These are phyloP conservation scores for Metallyticus violacea DNA, from an alignment of 2,888 invertebrate species.

Conservation along the genomic window DNA sequence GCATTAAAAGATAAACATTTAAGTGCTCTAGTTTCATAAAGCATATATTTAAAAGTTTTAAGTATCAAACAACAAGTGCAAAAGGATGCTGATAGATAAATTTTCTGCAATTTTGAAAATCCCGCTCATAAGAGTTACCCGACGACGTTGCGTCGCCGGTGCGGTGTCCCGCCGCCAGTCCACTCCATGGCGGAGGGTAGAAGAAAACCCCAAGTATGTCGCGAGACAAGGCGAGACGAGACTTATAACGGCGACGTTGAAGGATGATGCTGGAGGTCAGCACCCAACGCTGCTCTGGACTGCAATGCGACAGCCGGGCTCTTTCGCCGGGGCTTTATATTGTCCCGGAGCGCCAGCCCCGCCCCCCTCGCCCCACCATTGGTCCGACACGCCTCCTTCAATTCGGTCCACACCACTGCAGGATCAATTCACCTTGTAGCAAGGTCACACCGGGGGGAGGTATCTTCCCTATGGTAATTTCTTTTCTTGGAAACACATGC, in stretches of 20 bases:
- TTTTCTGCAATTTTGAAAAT: neutral
- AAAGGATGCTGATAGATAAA: no score
- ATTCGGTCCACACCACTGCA: slow-evolving; percentile 13
- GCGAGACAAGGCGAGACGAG: no score
- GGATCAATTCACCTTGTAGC: slow-evolving; percentile 26
- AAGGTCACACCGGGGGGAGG: slow-evolving; percentile 10
- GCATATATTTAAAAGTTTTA: no score
- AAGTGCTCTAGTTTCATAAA: no score
- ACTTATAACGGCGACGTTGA: no score
- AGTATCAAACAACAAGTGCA: no score
- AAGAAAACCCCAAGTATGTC: no score
- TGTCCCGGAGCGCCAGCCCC: neutral
- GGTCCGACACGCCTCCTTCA: slow-evolving; percentile 6
- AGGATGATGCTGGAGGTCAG: no score
- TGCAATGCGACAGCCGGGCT: slow-evolving; percentile 21
- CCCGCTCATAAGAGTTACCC: neutral
- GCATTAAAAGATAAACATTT: no score
- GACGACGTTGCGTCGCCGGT: neutral
- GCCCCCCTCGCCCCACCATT: slow-evolving; percentile 3
- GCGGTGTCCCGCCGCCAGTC: neutral
- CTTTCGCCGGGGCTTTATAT: neutral
- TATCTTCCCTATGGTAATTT: no score
- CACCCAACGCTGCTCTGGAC: neutral
- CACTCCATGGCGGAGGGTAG: neutral
- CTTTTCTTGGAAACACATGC: no score